Percentiles rank a stretch among this genome's conserved stretches.
Conservation (phyloP, 2,113 vertebrate genomes). For the Mus spicilegus region DNA sequence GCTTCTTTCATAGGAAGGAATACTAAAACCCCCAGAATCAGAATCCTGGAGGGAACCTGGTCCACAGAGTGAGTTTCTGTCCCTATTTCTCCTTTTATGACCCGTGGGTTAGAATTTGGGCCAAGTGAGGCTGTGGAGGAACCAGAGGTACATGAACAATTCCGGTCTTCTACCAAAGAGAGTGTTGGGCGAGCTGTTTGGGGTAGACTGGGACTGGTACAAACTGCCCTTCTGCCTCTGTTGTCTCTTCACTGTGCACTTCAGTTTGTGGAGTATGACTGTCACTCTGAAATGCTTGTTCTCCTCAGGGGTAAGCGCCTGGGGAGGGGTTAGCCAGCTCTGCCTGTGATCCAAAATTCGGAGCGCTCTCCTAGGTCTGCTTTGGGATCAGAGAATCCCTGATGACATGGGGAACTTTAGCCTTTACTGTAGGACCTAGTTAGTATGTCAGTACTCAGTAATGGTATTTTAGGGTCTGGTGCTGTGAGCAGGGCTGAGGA, state of each 20-base stretch:
- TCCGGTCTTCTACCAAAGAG: conserved; percentile 91
- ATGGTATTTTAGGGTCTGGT: neutral
- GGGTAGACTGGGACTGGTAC: conserved; percentile 92
- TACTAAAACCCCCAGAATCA: conserved; percentile 87
- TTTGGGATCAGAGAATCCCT: neutral
- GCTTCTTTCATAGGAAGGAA: conserved; percentile 92
- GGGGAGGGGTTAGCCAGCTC: conserved; percentile 92
- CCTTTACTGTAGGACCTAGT: neutral
- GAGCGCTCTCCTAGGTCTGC: neutral
- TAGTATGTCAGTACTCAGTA: neutral
- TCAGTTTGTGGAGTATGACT: conserved; percentile 92
- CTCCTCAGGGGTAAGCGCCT: conserved; percentile 94
- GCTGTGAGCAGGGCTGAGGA: neutral
- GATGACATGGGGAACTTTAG: neutral
- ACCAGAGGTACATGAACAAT: conserved; percentile 91
- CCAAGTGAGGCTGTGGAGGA: conserved; percentile 85
- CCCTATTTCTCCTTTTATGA: neutral
- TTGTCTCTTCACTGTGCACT: conserved; percentile 90
- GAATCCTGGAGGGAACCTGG: conserved; percentile 91
- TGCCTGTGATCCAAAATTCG: neutral
- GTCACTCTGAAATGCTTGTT: conserved; percentile 91
- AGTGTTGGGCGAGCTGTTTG: conserved; percentile 88
- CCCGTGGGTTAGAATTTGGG: conserved; percentile 84
- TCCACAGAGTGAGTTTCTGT: conserved; percentile 87
- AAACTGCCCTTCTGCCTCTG: conserved; percentile 90